phyloP scores from a whole-genome alignment of 2,797 vertebrate genomes.

The Phaenicophaeus curvirostris region DNA sequence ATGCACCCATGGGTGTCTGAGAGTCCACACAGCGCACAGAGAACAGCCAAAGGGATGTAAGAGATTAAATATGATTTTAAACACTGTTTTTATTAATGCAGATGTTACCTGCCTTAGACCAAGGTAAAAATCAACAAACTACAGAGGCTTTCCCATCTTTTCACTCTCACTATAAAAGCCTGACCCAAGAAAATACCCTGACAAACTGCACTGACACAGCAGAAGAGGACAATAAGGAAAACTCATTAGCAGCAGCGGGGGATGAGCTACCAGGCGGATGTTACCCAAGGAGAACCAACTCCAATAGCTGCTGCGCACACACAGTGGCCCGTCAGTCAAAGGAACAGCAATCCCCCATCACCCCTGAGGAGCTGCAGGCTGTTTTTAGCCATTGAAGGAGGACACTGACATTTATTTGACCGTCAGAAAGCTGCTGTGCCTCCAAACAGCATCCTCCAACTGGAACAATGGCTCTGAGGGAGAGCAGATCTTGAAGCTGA shows the following conservation, averaged over 20 bases:
- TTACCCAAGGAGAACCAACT: background rate
- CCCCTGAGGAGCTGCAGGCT: background rate
- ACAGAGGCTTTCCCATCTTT: fast-evolving
- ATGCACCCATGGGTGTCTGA: background rate
- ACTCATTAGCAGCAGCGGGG: background rate
- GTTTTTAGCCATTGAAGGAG: slow-evolving; percentile 67
- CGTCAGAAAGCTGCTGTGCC: background rate
- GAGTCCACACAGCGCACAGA: fast-evolving
- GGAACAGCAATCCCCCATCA: background rate
- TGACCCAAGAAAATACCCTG: background rate
- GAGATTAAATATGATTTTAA: background rate
- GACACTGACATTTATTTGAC: slow-evolving; percentile 64
- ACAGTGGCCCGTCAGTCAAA: slow-evolving; percentile 63
- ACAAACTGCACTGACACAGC: background rate
- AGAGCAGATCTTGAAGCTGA: background rate
- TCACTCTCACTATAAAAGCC: background rate
- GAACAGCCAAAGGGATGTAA: background rate
- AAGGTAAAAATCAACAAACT: background rate
- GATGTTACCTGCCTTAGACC: background rate
- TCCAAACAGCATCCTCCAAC: background rate
- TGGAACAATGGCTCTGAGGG: background rate
- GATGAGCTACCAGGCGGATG: background rate
- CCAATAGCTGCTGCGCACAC: background rate
- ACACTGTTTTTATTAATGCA: background rate
- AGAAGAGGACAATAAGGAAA: background rate